Conservation (phyloP, 2,888 invertebrate genomes). For the Thereva nobilitata region DNA sequence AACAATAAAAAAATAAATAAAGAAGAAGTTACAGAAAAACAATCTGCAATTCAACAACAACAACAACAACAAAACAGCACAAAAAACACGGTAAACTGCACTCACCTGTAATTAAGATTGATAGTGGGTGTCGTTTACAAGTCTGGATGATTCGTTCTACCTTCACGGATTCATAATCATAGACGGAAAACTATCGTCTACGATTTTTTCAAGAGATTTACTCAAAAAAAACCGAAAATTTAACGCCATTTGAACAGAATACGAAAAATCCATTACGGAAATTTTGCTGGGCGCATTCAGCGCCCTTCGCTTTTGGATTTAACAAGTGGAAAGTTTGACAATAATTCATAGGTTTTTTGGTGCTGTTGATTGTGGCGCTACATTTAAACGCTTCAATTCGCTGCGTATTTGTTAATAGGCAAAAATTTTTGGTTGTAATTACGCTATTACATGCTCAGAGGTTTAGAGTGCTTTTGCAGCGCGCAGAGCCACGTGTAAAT, state of each 20-base stretch:
- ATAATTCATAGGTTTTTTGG: neutral
- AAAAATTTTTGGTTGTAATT: neutral
- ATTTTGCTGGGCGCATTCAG: slow-evolving; percentile 8
- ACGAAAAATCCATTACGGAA: slow-evolving; percentile 1
- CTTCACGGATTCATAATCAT: slow-evolving; percentile 13
- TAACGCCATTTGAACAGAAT: slow-evolving; percentile 22
- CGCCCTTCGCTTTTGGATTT: neutral
- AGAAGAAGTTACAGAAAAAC: too few species aligned
- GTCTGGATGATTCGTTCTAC: slow-evolving; percentile 8
- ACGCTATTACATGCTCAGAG: neutral
- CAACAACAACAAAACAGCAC: neutral
- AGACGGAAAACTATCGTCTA: neutral
- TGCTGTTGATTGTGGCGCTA: neutral
- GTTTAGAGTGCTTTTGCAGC: too few species aligned
- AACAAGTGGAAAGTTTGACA: slow-evolving; percentile 12
- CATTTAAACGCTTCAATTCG: neutral
- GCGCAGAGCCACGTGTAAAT: too few species aligned
- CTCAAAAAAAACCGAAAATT: slow-evolving; percentile 7
- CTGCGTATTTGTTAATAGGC: too few species aligned
- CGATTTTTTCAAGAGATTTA: neutral
- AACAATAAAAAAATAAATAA: too few species aligned
- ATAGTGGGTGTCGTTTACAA: slow-evolving; percentile 3
- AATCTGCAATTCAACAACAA: too few species aligned
- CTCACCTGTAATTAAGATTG: slow-evolving; percentile 24
- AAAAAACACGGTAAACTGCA: slow-evolving; percentile 11